These are phyloP conservation scores for Catharus minimus DNA, from an alignment of 2,113 vertebrate species.

Conservation along the genomic window DNA sequence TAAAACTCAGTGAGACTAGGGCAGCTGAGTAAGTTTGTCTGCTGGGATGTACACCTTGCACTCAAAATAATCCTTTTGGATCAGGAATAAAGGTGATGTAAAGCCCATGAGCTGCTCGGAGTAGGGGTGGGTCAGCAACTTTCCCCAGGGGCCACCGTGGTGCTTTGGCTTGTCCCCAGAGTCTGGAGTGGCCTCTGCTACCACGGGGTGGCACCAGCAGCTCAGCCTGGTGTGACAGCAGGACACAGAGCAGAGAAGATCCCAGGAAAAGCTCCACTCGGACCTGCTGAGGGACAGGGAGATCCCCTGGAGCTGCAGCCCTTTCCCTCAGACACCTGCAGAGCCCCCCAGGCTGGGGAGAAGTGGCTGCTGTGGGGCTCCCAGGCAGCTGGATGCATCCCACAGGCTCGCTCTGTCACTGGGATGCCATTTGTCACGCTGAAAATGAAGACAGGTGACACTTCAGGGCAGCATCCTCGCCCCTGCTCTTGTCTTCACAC, in stretches of 20 bases:
- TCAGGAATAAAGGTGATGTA: neutral
- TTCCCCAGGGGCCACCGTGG: neutral
- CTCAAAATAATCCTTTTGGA: neutral
- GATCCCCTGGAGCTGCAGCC: neutral
- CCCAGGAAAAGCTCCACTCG: neutral
- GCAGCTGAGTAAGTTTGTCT: neutral
- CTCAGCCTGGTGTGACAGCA: neutral
- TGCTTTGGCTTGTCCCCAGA: neutral
- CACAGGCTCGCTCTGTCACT: neutral
- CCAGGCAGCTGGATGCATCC: neutral
- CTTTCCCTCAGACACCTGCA: neutral
- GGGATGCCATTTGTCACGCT: neutral
- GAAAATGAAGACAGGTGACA: neutral
- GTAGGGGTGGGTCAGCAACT: neutral
- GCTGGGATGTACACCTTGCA: rapidly evolving
- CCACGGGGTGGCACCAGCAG: conserved; percentile 28
- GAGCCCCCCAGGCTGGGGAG: neutral
- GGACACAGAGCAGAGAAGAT: rapidly evolving
- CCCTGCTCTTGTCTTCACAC: neutral
- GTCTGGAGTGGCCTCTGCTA: neutral
- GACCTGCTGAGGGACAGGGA: too few relatives aligned
- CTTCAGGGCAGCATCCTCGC: neutral
- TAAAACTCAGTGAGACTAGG: neutral
- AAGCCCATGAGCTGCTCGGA: rapidly evolving
- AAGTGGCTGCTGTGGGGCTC: neutral